Evolutionary conservation across 2,113 vertebrate species (phyloP).

Genomic region (Spheniscus mendiculus): DNA sequence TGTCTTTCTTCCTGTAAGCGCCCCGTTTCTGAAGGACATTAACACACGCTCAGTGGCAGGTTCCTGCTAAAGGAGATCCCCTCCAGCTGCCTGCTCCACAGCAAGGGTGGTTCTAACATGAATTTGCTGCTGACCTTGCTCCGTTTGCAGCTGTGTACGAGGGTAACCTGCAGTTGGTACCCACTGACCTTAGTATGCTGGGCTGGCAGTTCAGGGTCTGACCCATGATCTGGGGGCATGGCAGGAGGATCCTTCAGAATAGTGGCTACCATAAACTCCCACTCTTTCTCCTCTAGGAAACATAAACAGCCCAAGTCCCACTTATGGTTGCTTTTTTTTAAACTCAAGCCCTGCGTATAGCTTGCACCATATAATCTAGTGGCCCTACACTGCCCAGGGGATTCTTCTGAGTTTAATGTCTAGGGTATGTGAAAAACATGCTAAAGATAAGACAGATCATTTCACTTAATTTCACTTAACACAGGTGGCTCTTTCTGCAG

Average conservation of each 20-base stretch:
- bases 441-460: not conserved
- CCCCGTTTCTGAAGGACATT: not conserved
- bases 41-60: not conserved
- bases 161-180: not conserved
- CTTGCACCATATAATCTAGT: not conserved
- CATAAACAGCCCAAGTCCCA: not conserved
- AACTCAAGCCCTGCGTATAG: not conserved
- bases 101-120: not conserved
- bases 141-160: not conserved
- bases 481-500: not conserved
- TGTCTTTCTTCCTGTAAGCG: not conserved
- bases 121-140: not conserved
- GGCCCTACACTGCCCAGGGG: not conserved
- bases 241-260: not conserved
- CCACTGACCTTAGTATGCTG: not conserved
- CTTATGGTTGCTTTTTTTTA: not conserved
- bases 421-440: not conserved
- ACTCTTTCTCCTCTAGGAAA: not conserved
- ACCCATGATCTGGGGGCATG: not conserved
- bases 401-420: not conserved
- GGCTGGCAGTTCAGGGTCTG: not conserved
- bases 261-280: not conserved
- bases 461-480: slow-evolving; percentile 4
- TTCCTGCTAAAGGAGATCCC: not conserved
- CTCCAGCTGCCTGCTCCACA: not conserved